These are phyloP conservation scores for Tethea ocularis DNA, from an alignment of 2,888 invertebrate species.

Conservation along the genomic window DNA sequence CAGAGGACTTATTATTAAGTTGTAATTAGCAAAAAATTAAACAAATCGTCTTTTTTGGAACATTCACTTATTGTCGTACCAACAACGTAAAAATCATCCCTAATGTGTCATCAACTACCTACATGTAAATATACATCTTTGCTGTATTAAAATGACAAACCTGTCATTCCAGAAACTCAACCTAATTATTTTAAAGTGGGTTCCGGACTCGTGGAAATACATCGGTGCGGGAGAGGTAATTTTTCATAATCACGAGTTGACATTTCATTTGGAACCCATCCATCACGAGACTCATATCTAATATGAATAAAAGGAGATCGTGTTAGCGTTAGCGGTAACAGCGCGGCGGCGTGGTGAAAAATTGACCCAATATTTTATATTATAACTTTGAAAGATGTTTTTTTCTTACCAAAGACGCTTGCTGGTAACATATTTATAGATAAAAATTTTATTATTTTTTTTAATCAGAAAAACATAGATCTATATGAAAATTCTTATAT, in stretches of 20 bases:
- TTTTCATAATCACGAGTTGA: slow-evolving; percentile 7
- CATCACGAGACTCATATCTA: not conserved
- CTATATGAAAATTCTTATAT: no score
- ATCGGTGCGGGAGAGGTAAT: not conserved
- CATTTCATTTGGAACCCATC: slow-evolving; percentile 6
- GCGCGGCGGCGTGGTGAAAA: not conserved
- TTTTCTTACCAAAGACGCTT: no score
- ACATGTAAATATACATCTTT: not conserved
- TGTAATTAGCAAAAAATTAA: no score
- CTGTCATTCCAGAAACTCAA: not conserved
- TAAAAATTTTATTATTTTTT: no score
- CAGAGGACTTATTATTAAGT: no score
- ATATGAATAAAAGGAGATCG: not conserved
- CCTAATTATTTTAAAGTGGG: slow-evolving; percentile 12
- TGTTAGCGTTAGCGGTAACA: not conserved
- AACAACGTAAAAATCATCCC: no score
- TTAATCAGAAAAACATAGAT: no score
- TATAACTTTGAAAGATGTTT: not conserved
- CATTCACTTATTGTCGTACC: no score
- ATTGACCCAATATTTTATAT: not conserved
- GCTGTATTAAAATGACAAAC: not conserved
- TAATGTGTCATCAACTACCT: not conserved
- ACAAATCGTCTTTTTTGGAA: no score
- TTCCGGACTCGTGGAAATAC: not conserved
- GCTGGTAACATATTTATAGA: no score